These are phyloP conservation scores for Trypoxylus dichotomus DNA, from an alignment of 1,140 invertebrate species.

Conservation along the genomic window DNA sequence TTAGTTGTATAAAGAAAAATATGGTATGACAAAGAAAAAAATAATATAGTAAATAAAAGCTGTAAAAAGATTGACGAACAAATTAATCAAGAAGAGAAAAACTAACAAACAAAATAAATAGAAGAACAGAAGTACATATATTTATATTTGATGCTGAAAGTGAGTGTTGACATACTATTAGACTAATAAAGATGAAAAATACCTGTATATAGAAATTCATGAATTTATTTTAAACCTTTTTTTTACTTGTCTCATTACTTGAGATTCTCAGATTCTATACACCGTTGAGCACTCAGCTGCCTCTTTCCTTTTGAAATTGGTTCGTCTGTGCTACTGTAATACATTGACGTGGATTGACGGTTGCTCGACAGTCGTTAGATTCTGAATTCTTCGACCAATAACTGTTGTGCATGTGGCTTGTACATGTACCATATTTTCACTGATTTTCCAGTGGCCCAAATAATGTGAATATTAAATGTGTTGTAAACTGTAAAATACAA, in stretches of 20 bases:
- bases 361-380: constrained; percentile 26
- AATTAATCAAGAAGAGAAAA: not conserved
- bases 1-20: not conserved
- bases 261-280: constrained; percentile 10
- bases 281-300: not conserved
- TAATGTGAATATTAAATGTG: constrained; percentile 29
- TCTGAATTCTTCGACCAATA: constrained; percentile 42
- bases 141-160: constrained; percentile 49
- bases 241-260: not conserved
- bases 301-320: not conserved
- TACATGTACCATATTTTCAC: constrained; percentile 36
- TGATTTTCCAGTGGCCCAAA: constrained; percentile 23
- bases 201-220: constrained; percentile 39
- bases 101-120: constrained; percentile 15
- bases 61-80: not conserved
- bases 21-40: not conserved
- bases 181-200: constrained; percentile 45
- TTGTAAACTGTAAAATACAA: constrained; percentile 29
- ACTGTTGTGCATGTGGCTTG: constrained; percentile 41
- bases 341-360: not conserved
- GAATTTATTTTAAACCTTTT: constrained; percentile 13
- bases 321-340: not conserved
- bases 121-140: constrained; percentile 13
- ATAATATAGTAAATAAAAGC: not conserved
- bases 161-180: constrained; percentile 42